Evolutionary conservation across 2,888 invertebrate species (phyloP).

Genomic region (Chironomus riparius): DNA sequence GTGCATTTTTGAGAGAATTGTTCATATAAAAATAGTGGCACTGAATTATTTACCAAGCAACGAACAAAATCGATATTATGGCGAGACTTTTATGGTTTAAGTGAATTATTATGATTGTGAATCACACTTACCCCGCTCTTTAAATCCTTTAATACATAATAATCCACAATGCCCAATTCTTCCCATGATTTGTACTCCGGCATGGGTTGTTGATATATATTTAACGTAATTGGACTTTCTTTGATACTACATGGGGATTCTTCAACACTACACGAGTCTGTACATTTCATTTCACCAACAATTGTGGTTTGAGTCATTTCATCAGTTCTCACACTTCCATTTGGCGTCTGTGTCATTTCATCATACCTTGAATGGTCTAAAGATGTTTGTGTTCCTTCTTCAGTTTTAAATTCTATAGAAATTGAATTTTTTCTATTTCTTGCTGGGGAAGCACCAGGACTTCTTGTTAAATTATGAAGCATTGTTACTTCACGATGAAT

Average conservation of each 20-base stretch:
- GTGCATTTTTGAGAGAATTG: background rate
- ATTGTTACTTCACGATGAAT: constrained; percentile 57
- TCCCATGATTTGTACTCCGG: constrained; percentile 47
- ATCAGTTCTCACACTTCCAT: background rate
- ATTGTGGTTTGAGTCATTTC: constrained; percentile 2
- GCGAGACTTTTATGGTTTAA: background rate
- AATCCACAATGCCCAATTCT: constrained; percentile 51
- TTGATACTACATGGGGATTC: constrained; percentile 18
- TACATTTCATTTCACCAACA: background rate
- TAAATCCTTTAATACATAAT: constrained; percentile 53
- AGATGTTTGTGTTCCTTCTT: background rate
- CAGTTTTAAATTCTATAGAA: background rate
- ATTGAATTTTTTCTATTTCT: constrained; percentile 33
- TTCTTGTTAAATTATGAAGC: constrained; percentile 55
- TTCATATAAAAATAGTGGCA: background rate
- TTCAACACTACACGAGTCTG: background rate
- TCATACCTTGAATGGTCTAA: background rate
- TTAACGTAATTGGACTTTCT: constrained; percentile 5
- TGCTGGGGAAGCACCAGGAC: constrained; percentile 50
- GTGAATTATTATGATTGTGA: background rate
- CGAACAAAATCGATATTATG: background rate
- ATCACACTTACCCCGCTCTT: constrained; percentile 55
- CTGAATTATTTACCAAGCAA: background rate
- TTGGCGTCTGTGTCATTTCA: constrained; percentile 12
- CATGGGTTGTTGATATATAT: constrained; percentile 30